Evolutionary conservation across 2,888 invertebrate species (phyloP), one percentile per base, ranked within the genome.

Genomic region (Ectropis crepuscularia): DNA sequence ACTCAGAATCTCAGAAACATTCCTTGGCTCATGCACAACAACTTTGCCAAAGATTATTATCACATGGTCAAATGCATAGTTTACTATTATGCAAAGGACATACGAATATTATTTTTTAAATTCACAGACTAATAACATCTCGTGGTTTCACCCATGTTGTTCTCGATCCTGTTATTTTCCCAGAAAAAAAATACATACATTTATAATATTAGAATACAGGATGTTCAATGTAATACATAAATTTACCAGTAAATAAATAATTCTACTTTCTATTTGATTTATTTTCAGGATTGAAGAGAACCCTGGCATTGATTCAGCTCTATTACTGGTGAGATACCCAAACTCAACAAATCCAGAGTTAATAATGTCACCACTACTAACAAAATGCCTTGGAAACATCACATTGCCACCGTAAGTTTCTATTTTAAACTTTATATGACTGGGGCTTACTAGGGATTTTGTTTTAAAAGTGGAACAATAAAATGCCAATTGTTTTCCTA

Each of bases 321-420:
- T 94, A 61, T 80, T 95, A 10, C 79, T 94, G 16, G 92, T 95
- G 7, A 89, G 93, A 49, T 95, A 94, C 78, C 93, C 94, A 39
- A 94, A 93, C 62, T 89, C 92, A 42, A 88, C 90, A 48, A 91
- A 90, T 82, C 92, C 92, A 46, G 93, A 93, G 73, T 77, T 93
- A 54, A 90, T 93, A 65, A 74, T 93, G 65, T 93, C 93, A 63
- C 93, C 93, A 49, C 77, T 90, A 58, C 83, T 93, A 0, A 88
- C 87, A 0, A 91, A 92, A 71, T 87, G 87, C 49, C 79, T 93
- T 53, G 93, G 93, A 65, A 88, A 88, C 67, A 88, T 93, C 62
- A 78, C 82, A 58, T 78, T 93, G 66, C 93, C 93, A 47, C 79
- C 86, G 93, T 93, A 83, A 86, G 90, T 88, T 41, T 51, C 6